Conservation (phyloP, 2,113 vertebrate genomes). For the Xenopus tropicalis region DNA sequence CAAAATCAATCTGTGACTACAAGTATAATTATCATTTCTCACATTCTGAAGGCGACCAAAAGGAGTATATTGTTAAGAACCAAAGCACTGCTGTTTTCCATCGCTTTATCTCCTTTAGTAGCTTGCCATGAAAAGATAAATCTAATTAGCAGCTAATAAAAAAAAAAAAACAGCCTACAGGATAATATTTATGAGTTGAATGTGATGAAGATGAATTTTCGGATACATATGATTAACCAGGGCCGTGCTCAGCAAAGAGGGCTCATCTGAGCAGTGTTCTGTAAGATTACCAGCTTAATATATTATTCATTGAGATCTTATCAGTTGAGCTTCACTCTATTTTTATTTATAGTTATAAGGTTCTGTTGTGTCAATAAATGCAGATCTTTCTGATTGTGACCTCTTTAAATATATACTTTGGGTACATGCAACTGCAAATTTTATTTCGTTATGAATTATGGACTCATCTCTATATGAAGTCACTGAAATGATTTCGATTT, state of each 20-base stretch:
- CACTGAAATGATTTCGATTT: not conserved
- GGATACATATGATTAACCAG: slow-evolving; percentile 18
- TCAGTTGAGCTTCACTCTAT: not conserved
- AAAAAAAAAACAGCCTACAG: slow-evolving; percentile 12
- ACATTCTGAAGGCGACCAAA: no score
- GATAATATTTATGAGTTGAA: slow-evolving; percentile 29
- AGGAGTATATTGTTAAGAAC: no score
- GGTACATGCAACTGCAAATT: not conserved
- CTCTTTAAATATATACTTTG: not conserved
- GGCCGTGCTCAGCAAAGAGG: slow-evolving; percentile 2
- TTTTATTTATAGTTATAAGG: slow-evolving; percentile 1
- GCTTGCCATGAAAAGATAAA: slow-evolving; percentile 12
- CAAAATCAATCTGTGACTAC: no score
- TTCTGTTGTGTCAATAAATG: slow-evolving; percentile 1
- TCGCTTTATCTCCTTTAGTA: not conserved
- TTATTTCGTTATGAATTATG: not conserved
- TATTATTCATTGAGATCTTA: slow-evolving; percentile 17
- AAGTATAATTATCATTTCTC: no score
- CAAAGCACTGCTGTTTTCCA: no score
- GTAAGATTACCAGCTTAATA: slow-evolving; percentile 1
- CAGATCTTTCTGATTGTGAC: not conserved
- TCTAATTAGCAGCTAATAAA: slow-evolving; percentile 26
- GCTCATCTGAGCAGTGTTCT: slow-evolving; percentile 12
- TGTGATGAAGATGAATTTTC: slow-evolving; percentile 7
- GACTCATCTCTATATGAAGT: not conserved